A percentile compares a stretch with the other conserved stretches of the same genome.
phyloP scores from a whole-genome alignment of 2,888 invertebrate species.

The Amphipoea lucens region DNA sequence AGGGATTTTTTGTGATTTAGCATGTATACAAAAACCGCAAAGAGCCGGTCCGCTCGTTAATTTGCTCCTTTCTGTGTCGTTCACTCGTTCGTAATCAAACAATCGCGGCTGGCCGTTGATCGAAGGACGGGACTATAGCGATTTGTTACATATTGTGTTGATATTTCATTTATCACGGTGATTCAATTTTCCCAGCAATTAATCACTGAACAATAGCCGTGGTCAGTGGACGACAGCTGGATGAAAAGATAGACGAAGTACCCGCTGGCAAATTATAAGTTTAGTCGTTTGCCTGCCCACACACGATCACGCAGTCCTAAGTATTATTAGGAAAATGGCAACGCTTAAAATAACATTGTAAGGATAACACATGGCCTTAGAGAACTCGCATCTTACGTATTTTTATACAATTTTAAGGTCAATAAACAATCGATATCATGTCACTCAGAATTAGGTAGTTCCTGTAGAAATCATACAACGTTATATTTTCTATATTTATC shows the following conservation, averaged over 20 bases:
- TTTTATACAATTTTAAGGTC: conserved; percentile 9
- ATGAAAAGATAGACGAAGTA: conserved; percentile 44
- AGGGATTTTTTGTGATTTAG: conserved; percentile 52
- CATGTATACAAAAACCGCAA: conserved; percentile 53
- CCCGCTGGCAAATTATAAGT: conserved; percentile 39
- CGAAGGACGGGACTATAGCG: conserved; percentile 71
- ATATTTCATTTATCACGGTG: conserved; percentile 81
- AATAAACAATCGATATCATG: background rate
- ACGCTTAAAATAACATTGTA: background rate
- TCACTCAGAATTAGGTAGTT: background rate
- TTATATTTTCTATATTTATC: background rate
- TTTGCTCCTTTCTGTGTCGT: conserved; percentile 61
- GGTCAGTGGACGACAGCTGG: conserved; percentile 66
- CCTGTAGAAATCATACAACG: background rate
- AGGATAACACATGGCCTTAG: background rate
- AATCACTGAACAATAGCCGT: conserved; percentile 78
- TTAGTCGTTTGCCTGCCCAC: conserved; percentile 19
- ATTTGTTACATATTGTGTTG: conserved; percentile 81
- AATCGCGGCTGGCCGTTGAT: conserved; percentile 67
- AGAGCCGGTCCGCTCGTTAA: conserved; percentile 60
- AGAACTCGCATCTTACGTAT: conserved; percentile 1
- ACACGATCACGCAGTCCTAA: conserved; percentile 1
- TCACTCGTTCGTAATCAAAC: conserved; percentile 69
- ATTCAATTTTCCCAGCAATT: conserved; percentile 82
- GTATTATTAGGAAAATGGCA: conserved; percentile 13